Evolutionary conservation across 2,797 vertebrate species (phyloP).

Genomic region (Mycteria americana): DNA sequence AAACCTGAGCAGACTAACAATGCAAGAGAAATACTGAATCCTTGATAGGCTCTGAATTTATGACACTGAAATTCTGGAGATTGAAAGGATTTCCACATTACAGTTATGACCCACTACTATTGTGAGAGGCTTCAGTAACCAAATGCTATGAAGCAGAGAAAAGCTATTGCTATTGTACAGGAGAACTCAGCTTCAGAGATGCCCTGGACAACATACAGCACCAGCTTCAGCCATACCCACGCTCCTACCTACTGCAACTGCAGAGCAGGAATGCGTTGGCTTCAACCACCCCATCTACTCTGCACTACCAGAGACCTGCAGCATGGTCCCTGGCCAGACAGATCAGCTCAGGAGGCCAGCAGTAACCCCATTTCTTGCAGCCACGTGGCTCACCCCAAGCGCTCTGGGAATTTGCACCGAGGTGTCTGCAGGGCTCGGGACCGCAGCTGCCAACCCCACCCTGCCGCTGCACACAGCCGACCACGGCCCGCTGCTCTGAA

Average conservation of each 20-base stretch:
- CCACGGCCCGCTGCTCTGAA: not conserved
- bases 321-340: accelerated
- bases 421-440: not conserved
- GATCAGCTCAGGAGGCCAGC: not conserved
- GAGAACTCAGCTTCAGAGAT: not conserved
- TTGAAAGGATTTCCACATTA: not conserved
- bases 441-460: not conserved
- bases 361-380: not conserved
- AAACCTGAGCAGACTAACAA: not conserved
- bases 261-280: not conserved
- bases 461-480: not conserved
- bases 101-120: not conserved
- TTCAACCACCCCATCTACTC: not conserved
- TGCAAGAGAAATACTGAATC: not conserved
- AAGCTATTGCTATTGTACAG: not conserved
- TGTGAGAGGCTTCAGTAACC: not conserved
- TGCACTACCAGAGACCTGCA: not conserved
- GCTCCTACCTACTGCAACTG: not conserved
- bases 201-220: not conserved
- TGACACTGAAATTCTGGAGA: not conserved
- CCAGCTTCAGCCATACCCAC: not conserved
- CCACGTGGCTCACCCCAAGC: accelerated
- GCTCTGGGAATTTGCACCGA: not conserved
- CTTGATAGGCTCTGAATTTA: not conserved
- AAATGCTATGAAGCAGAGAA: not conserved